Evolutionary conservation across 2,888 invertebrate genomes (phyloP).

Genomic region (Arenicola marina): DNA sequence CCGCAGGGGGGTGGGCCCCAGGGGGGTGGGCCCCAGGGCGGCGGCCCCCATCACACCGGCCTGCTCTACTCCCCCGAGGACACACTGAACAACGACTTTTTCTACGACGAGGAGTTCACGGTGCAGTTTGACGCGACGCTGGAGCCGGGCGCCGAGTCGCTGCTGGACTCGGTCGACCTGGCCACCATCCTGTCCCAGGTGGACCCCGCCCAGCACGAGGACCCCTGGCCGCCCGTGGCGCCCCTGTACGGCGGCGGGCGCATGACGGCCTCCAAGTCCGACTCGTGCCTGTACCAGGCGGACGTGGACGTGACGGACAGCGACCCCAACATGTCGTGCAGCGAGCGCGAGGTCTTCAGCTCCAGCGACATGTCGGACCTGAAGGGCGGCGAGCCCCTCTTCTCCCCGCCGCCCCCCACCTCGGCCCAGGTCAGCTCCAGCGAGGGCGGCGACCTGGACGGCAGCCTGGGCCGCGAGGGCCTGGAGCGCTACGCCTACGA

Average conservation of each 20-base stretch:
- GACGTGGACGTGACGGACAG: conserved; percentile 22
- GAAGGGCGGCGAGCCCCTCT: conserved; percentile 20
- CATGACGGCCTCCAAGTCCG: conserved; percentile 30
- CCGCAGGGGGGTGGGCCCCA: no score
- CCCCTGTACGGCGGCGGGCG: no score
- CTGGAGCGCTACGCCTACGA: conserved; percentile 15
- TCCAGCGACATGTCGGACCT: conserved; percentile 29
- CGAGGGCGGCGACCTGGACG: neutral
- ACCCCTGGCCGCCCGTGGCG: conserved; percentile 1
- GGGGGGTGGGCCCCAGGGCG: no score
- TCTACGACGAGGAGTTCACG: conserved; percentile 58
- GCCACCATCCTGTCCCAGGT: conserved; percentile 8
- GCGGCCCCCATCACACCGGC: no score
- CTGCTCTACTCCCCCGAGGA: conserved; percentile 41
- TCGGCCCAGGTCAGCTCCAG: neutral
- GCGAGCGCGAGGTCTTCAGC: conserved; percentile 8
- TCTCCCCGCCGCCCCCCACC: conserved; percentile 16
- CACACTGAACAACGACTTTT: conserved; percentile 55
- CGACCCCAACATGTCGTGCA: conserved; percentile 9
- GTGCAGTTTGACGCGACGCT: conserved; percentile 40
- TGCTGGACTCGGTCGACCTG: conserved; percentile 21
- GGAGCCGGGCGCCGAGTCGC: conserved; percentile 10
- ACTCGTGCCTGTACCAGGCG: conserved; percentile 31
- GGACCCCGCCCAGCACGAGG: conserved; percentile 11
- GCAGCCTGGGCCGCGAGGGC: conserved; percentile 6